Base-by-base conservation (phyloP, 2,888 invertebrate genomes). In the Globia sparganii region DNA sequence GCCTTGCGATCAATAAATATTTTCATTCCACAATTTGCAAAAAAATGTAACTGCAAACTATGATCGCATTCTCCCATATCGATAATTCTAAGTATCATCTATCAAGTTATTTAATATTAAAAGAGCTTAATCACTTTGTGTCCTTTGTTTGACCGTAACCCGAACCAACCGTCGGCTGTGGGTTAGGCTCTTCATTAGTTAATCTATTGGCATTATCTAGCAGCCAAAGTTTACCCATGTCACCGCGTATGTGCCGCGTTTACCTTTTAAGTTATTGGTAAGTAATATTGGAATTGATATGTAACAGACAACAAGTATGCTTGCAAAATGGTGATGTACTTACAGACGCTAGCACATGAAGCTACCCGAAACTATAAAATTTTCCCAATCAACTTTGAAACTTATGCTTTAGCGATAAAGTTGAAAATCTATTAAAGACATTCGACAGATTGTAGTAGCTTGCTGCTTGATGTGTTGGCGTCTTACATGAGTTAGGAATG, bases 171-270 rank as follows among this genome's bases (percentile, higher is more conserved):
- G 69, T 67, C 75, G 61, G 66, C 34, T 56, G 69, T 82, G 91
- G 91, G 88, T 84, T 67, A 81, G 89, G 90, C 85, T 86, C 72
- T 89, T 90, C 91, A 93, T 93, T 92, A 92, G 89, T 92, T 93
- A 93, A 93, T 92, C 91, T 92, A 89, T 92, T 93, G 80, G 83
- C 74, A 64, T 72, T 80, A 59, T 70, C 68, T 65, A 18, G 62
- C 61, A 76, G 34, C 37, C 75, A 28, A 49, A 49, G 53, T 56
- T 9, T 25, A 15, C 0, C 37, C 13, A 64, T 64, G 71, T 31
- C 70, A 53, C 46, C 11, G 43, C 65, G 58, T 80, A 70, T 84
- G 49, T 59, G 13, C 8, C 43, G 58, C 43, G 58, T 25, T 81
- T 75, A 59, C 56, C 28, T 70, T 84, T 67, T 43, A 61, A 56